phyloP scores from a whole-genome alignment of 2,888 invertebrate species.

The Neuroscelio doddi region DNA sequence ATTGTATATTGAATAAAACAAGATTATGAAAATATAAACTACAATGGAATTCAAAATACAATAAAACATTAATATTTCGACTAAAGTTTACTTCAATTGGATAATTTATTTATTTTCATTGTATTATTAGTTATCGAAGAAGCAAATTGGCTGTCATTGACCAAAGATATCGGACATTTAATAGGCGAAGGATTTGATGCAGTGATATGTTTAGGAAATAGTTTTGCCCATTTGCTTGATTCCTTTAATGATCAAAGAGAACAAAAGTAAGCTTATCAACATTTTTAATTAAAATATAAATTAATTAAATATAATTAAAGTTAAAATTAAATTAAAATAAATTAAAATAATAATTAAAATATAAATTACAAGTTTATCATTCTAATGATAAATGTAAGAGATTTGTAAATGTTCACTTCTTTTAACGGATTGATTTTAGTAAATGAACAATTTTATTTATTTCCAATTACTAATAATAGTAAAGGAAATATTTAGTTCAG shows the following conservation, averaged over 20 bases:
- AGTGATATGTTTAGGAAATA: conserved; percentile 91
- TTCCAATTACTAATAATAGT: no score
- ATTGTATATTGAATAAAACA: no score
- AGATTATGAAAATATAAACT: no score
- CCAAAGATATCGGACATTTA: conserved; percentile 79
- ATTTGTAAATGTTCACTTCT: no score
- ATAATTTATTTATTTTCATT: conserved; percentile 12
- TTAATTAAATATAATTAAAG: background rate
- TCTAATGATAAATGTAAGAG: no score
- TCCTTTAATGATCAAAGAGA: conserved; percentile 84
- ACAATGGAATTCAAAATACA: no score
- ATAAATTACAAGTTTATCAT: no score
- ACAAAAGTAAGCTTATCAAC: conserved; percentile 75
- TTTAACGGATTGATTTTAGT: no score
- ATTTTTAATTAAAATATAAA: background rate
- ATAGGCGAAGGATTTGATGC: conserved; percentile 85
- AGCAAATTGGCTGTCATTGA: conserved; percentile 90
- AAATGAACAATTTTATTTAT: no score
- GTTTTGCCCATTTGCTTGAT: conserved; percentile 91
- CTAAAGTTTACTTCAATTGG: background rate
- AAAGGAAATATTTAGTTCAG: no score
- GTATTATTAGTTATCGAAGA: conserved; percentile 85
- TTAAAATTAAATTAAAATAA: background rate
- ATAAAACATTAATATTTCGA: no score
- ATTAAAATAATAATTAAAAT: no score